A percentile compares a stretch with the other conserved stretches of the same genome.
phyloP scores from a whole-genome alignment of 2,113 vertebrate species.

The Gallinago media region DNA sequence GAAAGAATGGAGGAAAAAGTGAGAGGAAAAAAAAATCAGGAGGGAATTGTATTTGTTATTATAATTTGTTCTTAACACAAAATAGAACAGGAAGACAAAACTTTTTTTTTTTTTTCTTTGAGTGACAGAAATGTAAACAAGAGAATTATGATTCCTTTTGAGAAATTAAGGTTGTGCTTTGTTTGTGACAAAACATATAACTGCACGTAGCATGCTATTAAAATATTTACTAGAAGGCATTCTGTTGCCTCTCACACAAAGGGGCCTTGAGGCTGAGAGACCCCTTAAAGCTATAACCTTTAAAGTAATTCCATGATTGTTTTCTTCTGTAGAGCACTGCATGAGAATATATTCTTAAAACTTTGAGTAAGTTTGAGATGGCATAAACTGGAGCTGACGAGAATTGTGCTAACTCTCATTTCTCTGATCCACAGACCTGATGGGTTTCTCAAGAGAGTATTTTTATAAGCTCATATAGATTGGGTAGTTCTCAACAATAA shows the following conservation, averaged over 20 bases:
- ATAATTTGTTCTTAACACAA: constrained; percentile 41
- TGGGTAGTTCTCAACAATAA: background rate
- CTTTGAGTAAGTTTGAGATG: background rate
- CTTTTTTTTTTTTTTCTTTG: constrained; percentile 38
- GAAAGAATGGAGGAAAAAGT: constrained; percentile 45
- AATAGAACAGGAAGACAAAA: constrained; percentile 7
- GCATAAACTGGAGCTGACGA: background rate
- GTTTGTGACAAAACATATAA: constrained; percentile 30
- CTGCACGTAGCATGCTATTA: background rate
- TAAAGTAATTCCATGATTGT: constrained; percentile 3
- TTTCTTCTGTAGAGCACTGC: background rate
- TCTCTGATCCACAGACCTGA: background rate
- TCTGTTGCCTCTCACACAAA: background rate
- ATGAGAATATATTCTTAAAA: background rate
- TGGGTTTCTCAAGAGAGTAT: background rate
- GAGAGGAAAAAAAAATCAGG: background rate
- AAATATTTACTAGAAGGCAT: constrained; percentile 50
- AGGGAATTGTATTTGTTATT: constrained; percentile 24
- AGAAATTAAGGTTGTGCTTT: constrained; percentile 44
- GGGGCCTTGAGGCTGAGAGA: constrained; percentile 12
- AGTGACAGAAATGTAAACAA: constrained; percentile 63
- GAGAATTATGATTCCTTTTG: constrained; percentile 58
- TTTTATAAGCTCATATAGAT: background rate
- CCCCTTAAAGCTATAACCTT: constrained; percentile 28
- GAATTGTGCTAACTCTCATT: background rate